Evolutionary conservation across 2,888 invertebrate genomes (phyloP).

Genomic region (Melanostoma scalare): DNA sequence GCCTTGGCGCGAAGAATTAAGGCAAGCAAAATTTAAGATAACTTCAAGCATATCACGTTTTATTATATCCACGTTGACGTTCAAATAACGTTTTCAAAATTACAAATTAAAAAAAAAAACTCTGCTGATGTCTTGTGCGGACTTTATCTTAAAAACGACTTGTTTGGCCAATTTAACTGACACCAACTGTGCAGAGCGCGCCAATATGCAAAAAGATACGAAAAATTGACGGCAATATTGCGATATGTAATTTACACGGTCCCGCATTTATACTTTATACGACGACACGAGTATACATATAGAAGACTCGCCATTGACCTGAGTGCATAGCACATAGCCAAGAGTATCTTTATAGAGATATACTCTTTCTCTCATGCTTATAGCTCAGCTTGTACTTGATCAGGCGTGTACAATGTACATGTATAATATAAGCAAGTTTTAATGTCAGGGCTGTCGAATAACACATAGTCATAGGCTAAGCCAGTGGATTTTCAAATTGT

Average conservation of each 20-base stretch:
- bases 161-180: constrained; percentile 72
- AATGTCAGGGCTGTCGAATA: constrained; percentile 72
- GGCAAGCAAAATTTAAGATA: constrained; percentile 62
- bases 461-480: constrained; percentile 35
- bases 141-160: constrained; percentile 69
- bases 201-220: constrained; percentile 70
- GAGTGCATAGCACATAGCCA: constrained; percentile 17
- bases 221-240: constrained; percentile 70
- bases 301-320: constrained; percentile 21
- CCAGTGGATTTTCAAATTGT: constrained; percentile 41
- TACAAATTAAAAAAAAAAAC: constrained; percentile 29
- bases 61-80: constrained; percentile 55
- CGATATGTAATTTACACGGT: constrained; percentile 67
- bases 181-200: constrained; percentile 54
- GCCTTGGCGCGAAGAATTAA: constrained; percentile 27
- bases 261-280: constrained; percentile 11
- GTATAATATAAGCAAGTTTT: constrained; percentile 25
- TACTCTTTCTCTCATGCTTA: background rate
- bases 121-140: constrained; percentile 41
- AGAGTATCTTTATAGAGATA: constrained; percentile 5
- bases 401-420: constrained; percentile 4
- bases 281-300: background rate
- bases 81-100: constrained; percentile 62
- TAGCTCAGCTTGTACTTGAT: constrained; percentile 36
- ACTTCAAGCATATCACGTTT: constrained; percentile 70